These are phyloP conservation scores for Bugula neritina DNA, from an alignment of 2,888 invertebrate species.

Conservation along the genomic window DNA sequence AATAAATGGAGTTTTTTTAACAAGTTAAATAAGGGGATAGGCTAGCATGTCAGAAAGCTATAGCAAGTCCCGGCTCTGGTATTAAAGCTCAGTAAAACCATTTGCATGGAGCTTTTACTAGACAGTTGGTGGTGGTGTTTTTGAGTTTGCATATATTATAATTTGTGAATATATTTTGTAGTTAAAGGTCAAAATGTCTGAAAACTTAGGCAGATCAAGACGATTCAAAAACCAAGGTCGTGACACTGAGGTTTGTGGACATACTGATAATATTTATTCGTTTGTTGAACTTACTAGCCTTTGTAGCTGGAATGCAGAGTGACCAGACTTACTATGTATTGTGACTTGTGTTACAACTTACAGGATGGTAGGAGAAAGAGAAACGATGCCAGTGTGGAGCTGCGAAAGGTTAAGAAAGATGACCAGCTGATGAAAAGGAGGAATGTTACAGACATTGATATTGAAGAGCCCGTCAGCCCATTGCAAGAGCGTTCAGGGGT, in stretches of 20 bases:
- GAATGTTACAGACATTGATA: slow-evolving; percentile 65
- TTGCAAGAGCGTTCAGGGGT: slow-evolving; percentile 36
- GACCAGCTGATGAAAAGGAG: slow-evolving; percentile 86
- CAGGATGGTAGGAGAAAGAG: slow-evolving; percentile 86
- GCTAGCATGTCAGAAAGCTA: too few relatives aligned
- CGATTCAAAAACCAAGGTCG: slow-evolving; percentile 48
- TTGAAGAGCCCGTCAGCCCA: slow-evolving; percentile 46
- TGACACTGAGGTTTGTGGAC: slow-evolving; percentile 45
- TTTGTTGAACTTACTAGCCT: background rate
- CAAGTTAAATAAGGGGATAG: too few relatives aligned
- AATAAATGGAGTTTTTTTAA: too few relatives aligned
- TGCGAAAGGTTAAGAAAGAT: slow-evolving; percentile 87
- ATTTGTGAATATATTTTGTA: too few relatives aligned
- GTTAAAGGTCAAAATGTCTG: background rate
- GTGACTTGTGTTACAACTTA: too few relatives aligned
- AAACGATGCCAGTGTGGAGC: slow-evolving; percentile 78
- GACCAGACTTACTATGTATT: background rate
- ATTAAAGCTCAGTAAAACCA: too few relatives aligned
- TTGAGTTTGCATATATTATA: too few relatives aligned
- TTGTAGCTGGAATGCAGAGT: background rate
- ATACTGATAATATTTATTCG: background rate
- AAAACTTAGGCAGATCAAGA: slow-evolving; percentile 8
- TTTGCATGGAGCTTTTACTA: too few relatives aligned
- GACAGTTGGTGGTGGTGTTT: too few relatives aligned
- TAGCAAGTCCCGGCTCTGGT: too few relatives aligned